Percentiles rank a stretch among this genome's conserved stretches.
Evolutionary conservation across 2,888 invertebrate species (phyloP).

Genomic region (Aleiodes testaceus): DNA sequence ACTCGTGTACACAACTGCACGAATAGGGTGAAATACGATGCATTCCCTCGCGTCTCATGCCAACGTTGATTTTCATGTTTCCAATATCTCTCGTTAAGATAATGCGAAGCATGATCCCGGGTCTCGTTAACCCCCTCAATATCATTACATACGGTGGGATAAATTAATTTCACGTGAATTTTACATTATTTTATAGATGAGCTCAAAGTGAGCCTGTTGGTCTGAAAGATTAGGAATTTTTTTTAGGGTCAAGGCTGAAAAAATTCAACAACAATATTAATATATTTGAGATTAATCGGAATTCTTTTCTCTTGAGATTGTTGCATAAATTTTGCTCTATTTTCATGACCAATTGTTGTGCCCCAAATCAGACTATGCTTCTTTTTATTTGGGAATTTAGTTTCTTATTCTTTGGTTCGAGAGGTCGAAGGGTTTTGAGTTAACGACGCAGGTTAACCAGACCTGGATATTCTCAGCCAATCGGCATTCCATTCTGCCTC

Average conservation of each 20-base stretch:
- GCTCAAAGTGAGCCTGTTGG: not conserved
- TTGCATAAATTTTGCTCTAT: no score
- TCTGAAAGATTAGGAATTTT: not conserved
- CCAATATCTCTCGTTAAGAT: constrained; percentile 70
- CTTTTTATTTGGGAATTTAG: no score
- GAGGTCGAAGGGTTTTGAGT: constrained; percentile 26
- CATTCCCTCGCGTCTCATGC: constrained; percentile 50
- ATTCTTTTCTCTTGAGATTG: no score
- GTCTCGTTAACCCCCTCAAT: constrained; percentile 67
- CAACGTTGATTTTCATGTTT: constrained; percentile 50
- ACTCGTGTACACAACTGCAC: constrained; percentile 13
- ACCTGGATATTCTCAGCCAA: constrained; percentile 16
- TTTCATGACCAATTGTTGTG: no score
- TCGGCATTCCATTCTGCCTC: not conserved
- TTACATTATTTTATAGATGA: not conserved
- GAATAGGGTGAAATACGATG: constrained; percentile 67
- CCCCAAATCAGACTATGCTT: no score
- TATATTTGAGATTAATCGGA: no score
- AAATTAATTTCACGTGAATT: constrained; percentile 18
- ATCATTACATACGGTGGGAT: constrained; percentile 45
- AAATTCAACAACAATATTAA: no score
- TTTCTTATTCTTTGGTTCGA: not conserved
- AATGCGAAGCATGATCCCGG: constrained; percentile 56
- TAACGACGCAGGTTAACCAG: constrained; percentile 48
- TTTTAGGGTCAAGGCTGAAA: not conserved